These are phyloP conservation scores for Neomorphus geoffroyi DNA, from an alignment of 2,797 vertebrate species.

Conservation along the genomic window DNA sequence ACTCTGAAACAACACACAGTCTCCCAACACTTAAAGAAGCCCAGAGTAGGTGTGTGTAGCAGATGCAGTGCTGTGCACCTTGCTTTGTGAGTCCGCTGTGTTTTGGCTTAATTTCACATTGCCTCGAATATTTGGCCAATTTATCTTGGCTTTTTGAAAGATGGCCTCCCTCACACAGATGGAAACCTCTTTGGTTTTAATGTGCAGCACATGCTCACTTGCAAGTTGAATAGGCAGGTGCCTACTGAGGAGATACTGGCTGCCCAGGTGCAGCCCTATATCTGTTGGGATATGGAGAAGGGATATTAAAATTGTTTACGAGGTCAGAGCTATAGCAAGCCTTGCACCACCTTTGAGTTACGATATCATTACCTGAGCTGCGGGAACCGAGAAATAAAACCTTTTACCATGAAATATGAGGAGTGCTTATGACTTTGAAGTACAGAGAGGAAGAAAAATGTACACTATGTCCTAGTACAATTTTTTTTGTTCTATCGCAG, in stretches of 20 bases:
- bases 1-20: fast-evolving
- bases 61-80: neutral
- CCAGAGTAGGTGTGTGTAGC: neutral
- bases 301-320: constrained; percentile 52
- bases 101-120: neutral
- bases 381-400: constrained; percentile 53
- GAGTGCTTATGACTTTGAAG: constrained; percentile 52
- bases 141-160: neutral
- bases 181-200: neutral
- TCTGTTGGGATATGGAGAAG: constrained; percentile 6
- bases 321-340: constrained; percentile 30
- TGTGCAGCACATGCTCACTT: neutral
- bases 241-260: neutral
- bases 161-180: neutral
- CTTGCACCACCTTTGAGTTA: constrained; percentile 56
- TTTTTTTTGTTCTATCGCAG: neutral
- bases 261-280: neutral
- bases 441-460: constrained; percentile 37
- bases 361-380: constrained; percentile 65
- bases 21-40: neutral
- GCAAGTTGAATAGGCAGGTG: neutral
- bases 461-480: neutral
- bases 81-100: neutral
- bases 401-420: constrained; percentile 47
- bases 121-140: neutral